These are phyloP conservation scores for Arge pagana DNA, from an alignment of 2,888 invertebrate genomes.

Conservation along the genomic window DNA sequence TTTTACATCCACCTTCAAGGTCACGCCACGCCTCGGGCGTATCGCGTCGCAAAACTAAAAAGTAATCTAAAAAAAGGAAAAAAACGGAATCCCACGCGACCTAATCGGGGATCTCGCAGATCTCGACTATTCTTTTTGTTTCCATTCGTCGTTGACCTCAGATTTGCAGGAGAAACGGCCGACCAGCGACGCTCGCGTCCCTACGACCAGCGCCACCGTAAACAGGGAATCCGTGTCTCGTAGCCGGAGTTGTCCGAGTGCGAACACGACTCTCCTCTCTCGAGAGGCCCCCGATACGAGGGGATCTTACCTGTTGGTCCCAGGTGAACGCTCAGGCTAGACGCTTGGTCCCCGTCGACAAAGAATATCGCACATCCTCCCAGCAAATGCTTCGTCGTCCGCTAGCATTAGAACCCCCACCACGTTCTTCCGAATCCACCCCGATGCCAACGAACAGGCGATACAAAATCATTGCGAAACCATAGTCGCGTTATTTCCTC, in stretches of 20 bases:
- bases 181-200: conserved; percentile 45
- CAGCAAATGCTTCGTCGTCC: neutral
- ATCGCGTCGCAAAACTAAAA: too few relatives aligned
- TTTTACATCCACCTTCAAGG: too few relatives aligned
- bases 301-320: conserved; percentile 64
- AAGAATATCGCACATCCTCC: too few relatives aligned
- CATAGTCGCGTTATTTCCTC: too few relatives aligned
- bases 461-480: too few relatives aligned
- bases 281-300: conserved; percentile 60
- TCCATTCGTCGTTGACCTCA: conserved; percentile 57
- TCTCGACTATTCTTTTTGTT: conserved; percentile 57
- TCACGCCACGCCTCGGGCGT: too few relatives aligned
- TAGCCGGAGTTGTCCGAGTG: conserved; percentile 56
- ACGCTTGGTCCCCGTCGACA: too few relatives aligned
- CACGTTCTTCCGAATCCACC: too few relatives aligned
- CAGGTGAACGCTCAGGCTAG: conserved; percentile 62
- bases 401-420: too few relatives aligned
- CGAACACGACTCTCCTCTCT: conserved; percentile 54
- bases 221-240: conserved; percentile 42
- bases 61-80: too few relatives aligned
- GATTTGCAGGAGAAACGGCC: conserved; percentile 56
- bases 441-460: too few relatives aligned
- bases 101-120: conserved; percentile 46
- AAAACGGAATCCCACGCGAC: too few relatives aligned
- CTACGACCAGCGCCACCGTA: conserved; percentile 23